Percentiles rank a stretch among this genome's conserved stretches.
Evolutionary conservation across 2,797 vertebrate species (phyloP).

Genomic region (Pampus argenteus): DNA sequence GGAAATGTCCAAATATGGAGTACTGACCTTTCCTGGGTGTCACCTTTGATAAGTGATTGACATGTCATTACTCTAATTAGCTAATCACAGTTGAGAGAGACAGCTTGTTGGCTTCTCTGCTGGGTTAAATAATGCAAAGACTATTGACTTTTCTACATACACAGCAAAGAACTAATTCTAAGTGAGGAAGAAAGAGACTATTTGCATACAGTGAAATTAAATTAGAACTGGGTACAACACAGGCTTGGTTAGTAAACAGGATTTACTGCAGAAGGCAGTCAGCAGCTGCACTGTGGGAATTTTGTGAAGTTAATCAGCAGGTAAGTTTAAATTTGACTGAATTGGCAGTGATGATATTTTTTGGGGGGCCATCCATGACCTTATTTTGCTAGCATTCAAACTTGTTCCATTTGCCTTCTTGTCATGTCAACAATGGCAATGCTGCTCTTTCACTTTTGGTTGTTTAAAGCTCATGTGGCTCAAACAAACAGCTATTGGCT

Average conservation of each 20-base stretch:
- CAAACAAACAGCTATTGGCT: neutral
- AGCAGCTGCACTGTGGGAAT: conserved; percentile 13
- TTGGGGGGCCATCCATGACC: neutral
- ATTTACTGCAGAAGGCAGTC: conserved; percentile 2
- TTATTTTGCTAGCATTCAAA: neutral
- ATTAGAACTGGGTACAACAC: neutral
- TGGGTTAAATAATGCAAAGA: neutral
- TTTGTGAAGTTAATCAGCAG: conserved; percentile 8
- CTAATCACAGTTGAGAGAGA: neutral
- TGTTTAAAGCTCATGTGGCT: neutral
- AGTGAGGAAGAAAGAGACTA: neutral
- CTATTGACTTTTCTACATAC: neutral
- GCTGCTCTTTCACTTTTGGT: neutral
- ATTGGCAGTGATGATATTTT: neutral
- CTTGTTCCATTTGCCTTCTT: neutral
- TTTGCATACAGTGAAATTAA: conserved; percentile 26
- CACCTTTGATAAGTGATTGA: conserved; percentile 21
- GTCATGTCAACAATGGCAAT: conserved; percentile 1
- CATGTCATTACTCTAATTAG: neutral
- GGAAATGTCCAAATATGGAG: conserved; percentile 1
- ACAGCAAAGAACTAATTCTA: neutral
- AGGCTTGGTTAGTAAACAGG: conserved; percentile 3
- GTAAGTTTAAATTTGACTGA: neutral
- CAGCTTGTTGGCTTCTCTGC: neutral
- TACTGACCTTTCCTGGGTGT: neutral